Evolutionary conservation across 53 echinoderm and acorn worm species (phyloP).

Genomic region (Astropecten irregularis): DNA sequence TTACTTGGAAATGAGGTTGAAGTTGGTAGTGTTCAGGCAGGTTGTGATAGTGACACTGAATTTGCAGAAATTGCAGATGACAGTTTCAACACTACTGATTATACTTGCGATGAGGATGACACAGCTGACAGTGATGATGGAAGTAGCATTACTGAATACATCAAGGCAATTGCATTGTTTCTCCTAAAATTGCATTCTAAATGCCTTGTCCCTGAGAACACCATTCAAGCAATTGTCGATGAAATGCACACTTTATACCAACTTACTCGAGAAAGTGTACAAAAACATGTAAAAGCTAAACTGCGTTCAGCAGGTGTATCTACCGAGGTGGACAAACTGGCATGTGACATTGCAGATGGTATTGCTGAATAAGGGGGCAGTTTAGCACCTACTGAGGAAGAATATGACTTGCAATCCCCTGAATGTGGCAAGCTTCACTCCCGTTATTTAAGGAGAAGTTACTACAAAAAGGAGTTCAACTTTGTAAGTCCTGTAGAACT

Average conservation of each 20-base stretch:
- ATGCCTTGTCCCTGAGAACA: constrained; percentile 32
- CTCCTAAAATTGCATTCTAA: constrained; percentile 47
- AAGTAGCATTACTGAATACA: constrained; percentile 9
- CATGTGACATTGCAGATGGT: constrained; percentile 12
- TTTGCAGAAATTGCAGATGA: background rate
- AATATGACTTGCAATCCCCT: background rate
- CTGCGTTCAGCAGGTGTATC: background rate
- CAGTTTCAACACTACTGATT: background rate
- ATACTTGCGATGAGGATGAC: background rate
- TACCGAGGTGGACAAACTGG: background rate
- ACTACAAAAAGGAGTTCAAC: constrained; percentile 50
- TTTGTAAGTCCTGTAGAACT: constrained; percentile 54
- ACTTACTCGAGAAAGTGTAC: constrained; percentile 1
- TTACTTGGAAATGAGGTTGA: background rate
- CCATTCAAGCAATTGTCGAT: constrained; percentile 50
- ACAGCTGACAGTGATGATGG: background rate
- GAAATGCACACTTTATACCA: constrained; percentile 23
- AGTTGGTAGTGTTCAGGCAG: background rate
- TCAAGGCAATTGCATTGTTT: constrained; percentile 37
- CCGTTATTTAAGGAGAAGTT: constrained; percentile 43
- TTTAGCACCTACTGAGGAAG: constrained; percentile 25
- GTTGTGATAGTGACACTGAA: background rate
- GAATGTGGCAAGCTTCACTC: constrained; percentile 51
- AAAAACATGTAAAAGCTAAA: constrained; percentile 3
- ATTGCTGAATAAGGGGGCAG: constrained; percentile 4